Percentiles rank a stretch among this genome's conserved stretches.
These are phyloP conservation scores for Cassiopea andromeda DNA, from an alignment of 30 jellyfish, hydroid and myxozoan genomes.

Conservation along the genomic window DNA sequence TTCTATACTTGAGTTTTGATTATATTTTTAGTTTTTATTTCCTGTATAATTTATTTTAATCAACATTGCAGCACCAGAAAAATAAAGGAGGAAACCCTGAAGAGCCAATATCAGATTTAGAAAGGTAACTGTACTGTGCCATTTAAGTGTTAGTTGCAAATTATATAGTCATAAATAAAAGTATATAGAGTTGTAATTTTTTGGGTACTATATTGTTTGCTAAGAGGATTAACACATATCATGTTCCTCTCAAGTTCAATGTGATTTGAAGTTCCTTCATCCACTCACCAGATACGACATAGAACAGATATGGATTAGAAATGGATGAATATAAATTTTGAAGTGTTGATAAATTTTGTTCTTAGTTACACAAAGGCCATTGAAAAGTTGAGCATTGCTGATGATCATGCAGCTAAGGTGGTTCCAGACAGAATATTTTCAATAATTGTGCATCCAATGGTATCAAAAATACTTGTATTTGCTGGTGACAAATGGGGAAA, in stretches of 20 bases:
- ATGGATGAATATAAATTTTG: not conserved
- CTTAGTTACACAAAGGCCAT: slow-evolving; percentile 50
- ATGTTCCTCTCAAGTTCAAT: no score
- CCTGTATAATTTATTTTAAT: no score
- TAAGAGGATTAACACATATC: no score
- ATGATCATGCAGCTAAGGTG: slow-evolving; percentile 76
- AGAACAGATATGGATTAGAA: no score
- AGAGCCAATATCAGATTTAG: not conserved
- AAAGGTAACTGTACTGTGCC: slow-evolving; percentile 5
- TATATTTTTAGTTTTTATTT: no score
- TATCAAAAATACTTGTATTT: slow-evolving; percentile 62
- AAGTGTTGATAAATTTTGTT: not conserved
- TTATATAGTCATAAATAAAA: no score
- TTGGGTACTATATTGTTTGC: no score
- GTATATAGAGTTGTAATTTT: no score
- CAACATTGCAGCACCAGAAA: not conserved
- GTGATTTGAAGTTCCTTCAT: no score
- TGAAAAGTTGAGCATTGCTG: slow-evolving; percentile 48
- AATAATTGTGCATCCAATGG: slow-evolving; percentile 88
- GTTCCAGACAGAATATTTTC: slow-evolving; percentile 82
- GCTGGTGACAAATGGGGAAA: slow-evolving; percentile 96
- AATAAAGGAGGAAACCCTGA: not conserved
- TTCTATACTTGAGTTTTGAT: no score
- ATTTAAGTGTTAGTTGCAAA: not conserved
- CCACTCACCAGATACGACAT: no score